A percentile compares a stretch with the other conserved stretches of the same genome.
Evolutionary conservation across 2,113 vertebrate genomes (phyloP).

Genomic region (Heterochromis multidens): DNA sequence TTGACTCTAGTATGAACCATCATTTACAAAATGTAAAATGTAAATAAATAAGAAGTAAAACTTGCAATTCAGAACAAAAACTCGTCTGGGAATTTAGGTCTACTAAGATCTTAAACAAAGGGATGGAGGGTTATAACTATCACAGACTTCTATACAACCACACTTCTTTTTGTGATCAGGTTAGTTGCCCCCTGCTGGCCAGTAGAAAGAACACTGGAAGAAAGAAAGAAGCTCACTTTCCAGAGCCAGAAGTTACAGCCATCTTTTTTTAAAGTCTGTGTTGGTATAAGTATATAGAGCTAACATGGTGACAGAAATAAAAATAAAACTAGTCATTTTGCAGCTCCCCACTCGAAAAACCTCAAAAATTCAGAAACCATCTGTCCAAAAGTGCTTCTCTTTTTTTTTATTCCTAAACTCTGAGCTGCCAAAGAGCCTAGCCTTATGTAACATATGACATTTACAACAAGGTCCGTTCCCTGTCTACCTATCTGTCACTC

Average conservation of each 20-base stretch:
- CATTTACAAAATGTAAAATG: background rate
- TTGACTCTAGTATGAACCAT: background rate
- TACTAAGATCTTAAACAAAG: background rate
- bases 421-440: conserved; percentile 21
- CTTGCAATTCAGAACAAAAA: background rate
- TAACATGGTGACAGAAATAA: background rate
- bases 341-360: background rate
- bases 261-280: background rate
- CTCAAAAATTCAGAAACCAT: background rate
- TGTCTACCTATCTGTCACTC: conserved; percentile 41
- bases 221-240: background rate
- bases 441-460: conserved; percentile 62
- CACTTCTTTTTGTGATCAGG: too few species aligned
- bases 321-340: background rate
- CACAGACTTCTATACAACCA: background rate
- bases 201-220: background rate
- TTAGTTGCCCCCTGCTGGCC: background rate
- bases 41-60: background rate
- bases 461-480: conserved; percentile 46
- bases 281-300: background rate
- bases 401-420: conserved; percentile 8
- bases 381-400: background rate
- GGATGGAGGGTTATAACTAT: too few species aligned
- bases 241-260: background rate
- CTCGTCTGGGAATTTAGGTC: background rate